These are phyloP conservation scores for Drosophila dives DNA, from an alignment of 2,888 invertebrate species.

Conservation along the genomic window DNA sequence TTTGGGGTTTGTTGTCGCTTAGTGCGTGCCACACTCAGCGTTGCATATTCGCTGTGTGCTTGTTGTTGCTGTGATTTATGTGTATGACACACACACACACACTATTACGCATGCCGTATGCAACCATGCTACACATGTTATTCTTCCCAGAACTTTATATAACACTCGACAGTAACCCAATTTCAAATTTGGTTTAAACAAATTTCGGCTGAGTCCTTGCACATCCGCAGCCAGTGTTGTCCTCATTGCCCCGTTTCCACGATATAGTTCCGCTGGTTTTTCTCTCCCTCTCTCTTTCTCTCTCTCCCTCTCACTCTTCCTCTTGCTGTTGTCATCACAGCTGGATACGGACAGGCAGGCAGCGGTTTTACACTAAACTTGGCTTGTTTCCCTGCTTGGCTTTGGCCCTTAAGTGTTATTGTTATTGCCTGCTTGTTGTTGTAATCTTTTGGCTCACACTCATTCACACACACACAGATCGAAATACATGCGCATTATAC, in stretches of 20 bases:
- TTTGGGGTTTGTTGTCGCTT: conserved; percentile 41
- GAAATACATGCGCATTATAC: conserved; percentile 24
- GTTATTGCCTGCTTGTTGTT: conserved; percentile 51
- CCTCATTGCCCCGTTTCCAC: conserved; percentile 33
- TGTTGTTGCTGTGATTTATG: conserved; percentile 57
- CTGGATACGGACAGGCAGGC: conserved; percentile 26
- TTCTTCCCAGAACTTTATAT: conserved; percentile 47
- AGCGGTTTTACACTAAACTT: conserved; percentile 35
- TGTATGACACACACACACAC: conserved; percentile 25
- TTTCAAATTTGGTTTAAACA: conserved; percentile 69
- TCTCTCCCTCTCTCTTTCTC: neutral
- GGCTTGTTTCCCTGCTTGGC: conserved; percentile 19
- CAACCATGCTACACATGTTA: conserved; percentile 40
- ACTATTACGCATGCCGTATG: neutral
- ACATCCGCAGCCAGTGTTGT: conserved; percentile 29
- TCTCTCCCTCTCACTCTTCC: neutral
- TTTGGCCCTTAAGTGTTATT: conserved; percentile 64
- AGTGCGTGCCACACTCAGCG: conserved; percentile 48
- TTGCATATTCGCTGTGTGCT: conserved; percentile 52
- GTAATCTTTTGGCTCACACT: conserved; percentile 33
- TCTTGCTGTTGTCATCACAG: conserved; percentile 35
- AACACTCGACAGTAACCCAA: conserved; percentile 70
- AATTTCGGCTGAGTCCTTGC: conserved; percentile 53
- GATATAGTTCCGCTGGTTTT: conserved; percentile 24
- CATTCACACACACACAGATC: conserved; percentile 9